Conservation (phyloP, 2,797 vertebrate genomes). For the Periparus ater region DNA sequence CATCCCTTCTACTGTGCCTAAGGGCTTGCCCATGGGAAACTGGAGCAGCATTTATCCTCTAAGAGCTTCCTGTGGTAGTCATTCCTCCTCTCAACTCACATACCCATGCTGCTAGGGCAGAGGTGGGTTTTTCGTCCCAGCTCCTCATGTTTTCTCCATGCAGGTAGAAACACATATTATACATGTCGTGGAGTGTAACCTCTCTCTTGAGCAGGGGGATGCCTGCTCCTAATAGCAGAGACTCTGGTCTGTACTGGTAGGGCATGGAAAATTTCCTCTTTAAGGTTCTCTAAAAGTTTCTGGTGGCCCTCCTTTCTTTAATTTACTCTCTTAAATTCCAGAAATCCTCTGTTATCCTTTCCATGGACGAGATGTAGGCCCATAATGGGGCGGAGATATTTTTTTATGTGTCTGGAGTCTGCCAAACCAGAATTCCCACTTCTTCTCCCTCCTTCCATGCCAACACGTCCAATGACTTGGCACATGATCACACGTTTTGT, state of each 20-base stretch:
- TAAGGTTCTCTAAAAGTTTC: not conserved
- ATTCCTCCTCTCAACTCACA: not conserved
- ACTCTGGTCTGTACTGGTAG: not conserved
- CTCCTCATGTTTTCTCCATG: not conserved
- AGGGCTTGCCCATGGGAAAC: not conserved
- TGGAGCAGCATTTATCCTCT: not conserved
- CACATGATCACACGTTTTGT: not conserved
- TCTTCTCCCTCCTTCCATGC: not conserved
- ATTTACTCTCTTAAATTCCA: not conserved
- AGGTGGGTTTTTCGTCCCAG: not conserved
- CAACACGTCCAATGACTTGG: not conserved
- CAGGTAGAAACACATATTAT: not conserved
- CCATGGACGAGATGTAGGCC: not conserved
- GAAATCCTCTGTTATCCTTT: not conserved
- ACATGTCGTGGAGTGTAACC: fast-evolving
- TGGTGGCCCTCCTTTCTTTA: not conserved
- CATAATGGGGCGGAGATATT: not conserved
- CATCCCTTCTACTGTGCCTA: not conserved
- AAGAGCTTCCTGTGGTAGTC: not conserved
- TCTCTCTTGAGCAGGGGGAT: not conserved
- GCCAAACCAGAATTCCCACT: not conserved
- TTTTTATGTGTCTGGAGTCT: not conserved
- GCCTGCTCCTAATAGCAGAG: not conserved
- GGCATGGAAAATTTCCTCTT: not conserved
- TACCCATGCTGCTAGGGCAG: not conserved